These are phyloP conservation scores for Metallyticus violacea DNA, from an alignment of 2,888 invertebrate genomes.

Conservation along the genomic window DNA sequence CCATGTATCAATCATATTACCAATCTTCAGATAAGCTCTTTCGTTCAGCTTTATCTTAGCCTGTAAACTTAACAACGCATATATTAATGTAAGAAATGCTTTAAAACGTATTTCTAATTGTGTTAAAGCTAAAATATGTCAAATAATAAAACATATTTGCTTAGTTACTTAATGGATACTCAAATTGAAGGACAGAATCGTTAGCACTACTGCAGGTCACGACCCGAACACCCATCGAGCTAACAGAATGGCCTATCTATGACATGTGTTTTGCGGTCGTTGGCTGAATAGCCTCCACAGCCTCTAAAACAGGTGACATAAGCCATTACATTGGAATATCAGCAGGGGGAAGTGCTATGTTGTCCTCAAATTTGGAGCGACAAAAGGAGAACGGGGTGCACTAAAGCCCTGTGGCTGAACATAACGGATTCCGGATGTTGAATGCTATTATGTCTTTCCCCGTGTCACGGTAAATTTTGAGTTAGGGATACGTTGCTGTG, in stretches of 20 bases:
- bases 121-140: no score
- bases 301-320: neutral
- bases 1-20: no score
- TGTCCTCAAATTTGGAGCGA: neutral
- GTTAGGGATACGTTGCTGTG: no score
- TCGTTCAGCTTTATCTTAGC: no score
- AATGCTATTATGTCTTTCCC: neutral
- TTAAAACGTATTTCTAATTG: no score
- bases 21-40: no score
- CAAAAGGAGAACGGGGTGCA: neutral
- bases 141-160: no score
- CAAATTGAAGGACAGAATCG: neutral
- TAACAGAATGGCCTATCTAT: neutral
- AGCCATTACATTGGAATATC: neutral
- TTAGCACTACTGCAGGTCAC: no score
- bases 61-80: no score
- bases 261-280: neutral
- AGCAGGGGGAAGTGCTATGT: neutral
- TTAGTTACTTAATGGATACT: no score
- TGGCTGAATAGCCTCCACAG: neutral
- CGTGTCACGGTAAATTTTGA: neutral
- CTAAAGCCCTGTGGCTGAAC: neutral
- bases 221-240: neutral
- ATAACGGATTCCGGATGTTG: neutral
- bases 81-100: no score